Percentiles rank a stretch among this genome's conserved stretches.
Evolutionary conservation across 2,113 vertebrate genomes (phyloP).

Genomic region (Megaceryle maxima): DNA sequence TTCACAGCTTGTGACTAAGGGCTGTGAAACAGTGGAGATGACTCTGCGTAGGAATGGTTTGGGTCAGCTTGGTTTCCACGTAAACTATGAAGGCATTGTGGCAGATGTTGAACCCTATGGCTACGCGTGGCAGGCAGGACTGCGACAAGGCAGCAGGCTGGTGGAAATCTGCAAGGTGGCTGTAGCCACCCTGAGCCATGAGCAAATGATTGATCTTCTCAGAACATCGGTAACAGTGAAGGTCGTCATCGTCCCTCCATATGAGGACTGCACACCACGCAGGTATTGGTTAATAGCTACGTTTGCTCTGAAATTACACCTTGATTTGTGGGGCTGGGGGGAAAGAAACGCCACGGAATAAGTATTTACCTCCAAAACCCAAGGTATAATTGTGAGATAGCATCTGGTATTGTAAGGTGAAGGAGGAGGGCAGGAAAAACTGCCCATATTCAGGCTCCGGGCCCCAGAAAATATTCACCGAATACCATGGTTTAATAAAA

Average conservation of each 20-base stretch:
- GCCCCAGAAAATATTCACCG: not conserved
- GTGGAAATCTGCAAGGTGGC: slow-evolving; percentile 97
- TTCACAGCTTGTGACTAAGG: slow-evolving; percentile 89
- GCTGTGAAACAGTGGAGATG: slow-evolving; percentile 93
- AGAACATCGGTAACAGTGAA: slow-evolving; percentile 94
- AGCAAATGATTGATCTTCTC: slow-evolving; percentile 97
- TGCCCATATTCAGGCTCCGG: not conserved
- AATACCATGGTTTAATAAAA: not conserved
- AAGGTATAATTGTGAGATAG: fast-evolving
- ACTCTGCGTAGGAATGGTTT: slow-evolving; percentile 92
- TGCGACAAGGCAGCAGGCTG: slow-evolving; percentile 92
- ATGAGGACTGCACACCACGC: slow-evolving; percentile 93
- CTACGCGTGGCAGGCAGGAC: slow-evolving; percentile 94
- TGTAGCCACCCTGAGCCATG: slow-evolving; percentile 92
- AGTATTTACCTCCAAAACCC: not conserved
- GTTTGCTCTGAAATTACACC: not conserved
- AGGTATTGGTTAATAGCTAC: slow-evolving; percentile 74
- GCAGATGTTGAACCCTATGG: slow-evolving; percentile 95
- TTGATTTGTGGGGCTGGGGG: not conserved
- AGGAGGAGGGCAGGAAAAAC: not conserved
- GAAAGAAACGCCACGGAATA: not conserved
- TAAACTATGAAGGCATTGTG: slow-evolving; percentile 97
- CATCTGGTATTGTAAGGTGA: not conserved
- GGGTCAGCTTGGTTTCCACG: slow-evolving; percentile 95
- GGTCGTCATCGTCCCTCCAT: slow-evolving; percentile 93